Percentiles rank a stretch among this genome's conserved stretches.
Conservation (phyloP, 1,140 invertebrate genomes). For the Penaeus japonicus region DNA sequence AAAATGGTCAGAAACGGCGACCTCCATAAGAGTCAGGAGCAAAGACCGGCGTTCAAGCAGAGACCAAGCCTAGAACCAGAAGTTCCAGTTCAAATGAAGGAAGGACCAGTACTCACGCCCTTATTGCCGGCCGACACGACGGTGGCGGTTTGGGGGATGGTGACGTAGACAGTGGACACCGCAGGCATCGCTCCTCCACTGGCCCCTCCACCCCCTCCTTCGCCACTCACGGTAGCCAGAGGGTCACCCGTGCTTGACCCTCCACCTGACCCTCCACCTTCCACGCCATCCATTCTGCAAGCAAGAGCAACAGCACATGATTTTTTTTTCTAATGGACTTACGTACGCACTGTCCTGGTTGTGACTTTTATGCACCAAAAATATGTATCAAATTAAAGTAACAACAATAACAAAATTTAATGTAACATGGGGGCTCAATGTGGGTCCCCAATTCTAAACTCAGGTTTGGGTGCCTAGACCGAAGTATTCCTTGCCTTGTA, state of each 20-base stretch:
- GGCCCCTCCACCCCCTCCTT: constrained; percentile 16
- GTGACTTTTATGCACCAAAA: too few relatives aligned
- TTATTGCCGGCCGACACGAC: constrained; percentile 1
- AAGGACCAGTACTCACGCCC: background rate
- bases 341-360: too few relatives aligned
- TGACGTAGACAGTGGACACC: constrained; percentile 48
- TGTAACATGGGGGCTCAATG: too few relatives aligned
- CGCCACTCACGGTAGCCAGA: constrained; percentile 38
- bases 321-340: too few relatives aligned
- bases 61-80: background rate
- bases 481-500: too few relatives aligned
- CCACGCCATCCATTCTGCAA: constrained; percentile 50
- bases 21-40: too few relatives aligned
- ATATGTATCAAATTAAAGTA: too few relatives aligned
- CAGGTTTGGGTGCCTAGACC: too few relatives aligned
- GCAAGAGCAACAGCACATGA: background rate
- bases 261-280: constrained; percentile 40
- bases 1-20: too few relatives aligned
- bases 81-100: background rate
- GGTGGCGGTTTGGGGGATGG: constrained; percentile 35
- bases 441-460: too few relatives aligned
- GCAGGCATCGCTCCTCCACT: constrained; percentile 29
- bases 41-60: too few relatives aligned
- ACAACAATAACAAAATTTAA: too few relatives aligned
- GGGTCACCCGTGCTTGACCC: constrained; percentile 7